Evolutionary conservation across 2,113 vertebrate species (phyloP).

Genomic region (Cacatua alba): DNA sequence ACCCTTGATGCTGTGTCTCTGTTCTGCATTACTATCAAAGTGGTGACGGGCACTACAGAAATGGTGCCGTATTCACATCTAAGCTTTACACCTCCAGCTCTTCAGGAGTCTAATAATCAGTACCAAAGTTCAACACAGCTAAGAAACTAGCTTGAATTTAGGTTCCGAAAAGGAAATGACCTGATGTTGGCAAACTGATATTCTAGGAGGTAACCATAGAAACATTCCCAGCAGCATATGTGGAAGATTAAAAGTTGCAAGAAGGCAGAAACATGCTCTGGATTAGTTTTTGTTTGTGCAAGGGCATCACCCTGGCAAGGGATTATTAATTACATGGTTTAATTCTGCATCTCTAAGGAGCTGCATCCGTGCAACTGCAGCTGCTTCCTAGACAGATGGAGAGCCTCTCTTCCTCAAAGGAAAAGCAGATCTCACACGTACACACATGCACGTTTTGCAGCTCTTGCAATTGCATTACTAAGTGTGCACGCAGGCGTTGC

Average conservation of each 20-base stretch:
- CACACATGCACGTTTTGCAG: background rate
- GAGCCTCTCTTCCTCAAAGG: background rate
- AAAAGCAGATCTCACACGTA: accelerated
- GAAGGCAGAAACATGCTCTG: background rate
- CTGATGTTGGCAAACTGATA: slow-evolving; percentile 1
- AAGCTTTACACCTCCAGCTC: background rate
- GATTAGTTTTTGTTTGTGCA: background rate
- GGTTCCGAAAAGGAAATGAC: slow-evolving; percentile 35
- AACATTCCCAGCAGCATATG: background rate
- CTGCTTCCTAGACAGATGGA: background rate
- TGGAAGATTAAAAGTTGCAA: background rate
- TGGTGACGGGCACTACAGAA: background rate
- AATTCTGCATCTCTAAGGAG: background rate
- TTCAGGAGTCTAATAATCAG: background rate
- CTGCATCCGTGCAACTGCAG: background rate
- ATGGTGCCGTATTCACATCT: background rate
- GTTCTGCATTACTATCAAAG: background rate
- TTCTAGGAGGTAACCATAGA: slow-evolving; percentile 51
- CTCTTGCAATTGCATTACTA: background rate
- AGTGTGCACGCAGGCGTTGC: accelerated
- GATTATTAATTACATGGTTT: background rate
- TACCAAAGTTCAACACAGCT: background rate
- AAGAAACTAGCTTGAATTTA: background rate
- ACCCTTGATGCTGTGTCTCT: background rate
- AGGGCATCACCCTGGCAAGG: background rate